Evolutionary conservation across 2,113 vertebrate genomes (phyloP).

Genomic region (Bufo gargarizans): DNA sequence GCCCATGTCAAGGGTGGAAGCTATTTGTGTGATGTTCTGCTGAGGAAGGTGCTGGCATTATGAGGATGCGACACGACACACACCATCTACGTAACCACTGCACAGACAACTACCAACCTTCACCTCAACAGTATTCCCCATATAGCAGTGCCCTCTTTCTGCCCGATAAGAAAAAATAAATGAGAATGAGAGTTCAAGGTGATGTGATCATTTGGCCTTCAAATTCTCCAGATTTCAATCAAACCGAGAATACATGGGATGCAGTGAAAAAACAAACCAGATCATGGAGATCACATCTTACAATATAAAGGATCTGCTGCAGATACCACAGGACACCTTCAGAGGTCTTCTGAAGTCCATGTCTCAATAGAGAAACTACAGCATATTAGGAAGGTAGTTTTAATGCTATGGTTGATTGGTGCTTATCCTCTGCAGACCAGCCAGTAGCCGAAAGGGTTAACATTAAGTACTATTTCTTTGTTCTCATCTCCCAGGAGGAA

Average conservation of each 20-base stretch:
- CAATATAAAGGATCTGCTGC: background rate
- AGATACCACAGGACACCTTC: background rate
- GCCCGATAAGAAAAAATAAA: too few species aligned
- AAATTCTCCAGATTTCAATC: background rate
- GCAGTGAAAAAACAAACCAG: too few species aligned
- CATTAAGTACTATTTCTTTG: constrained; percentile 23
- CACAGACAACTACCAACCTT: too few species aligned
- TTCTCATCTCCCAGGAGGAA: constrained; percentile 26
- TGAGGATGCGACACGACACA: too few species aligned
- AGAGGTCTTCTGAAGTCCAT: background rate
- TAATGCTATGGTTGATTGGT: background rate
- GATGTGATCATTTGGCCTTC: background rate
- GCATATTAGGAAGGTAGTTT: background rate
- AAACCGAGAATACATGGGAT: background rate
- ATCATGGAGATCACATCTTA: too few species aligned
- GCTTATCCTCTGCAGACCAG: background rate
- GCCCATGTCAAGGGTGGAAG: too few species aligned
- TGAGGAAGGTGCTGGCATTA: too few species aligned
- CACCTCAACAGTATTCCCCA: too few species aligned
- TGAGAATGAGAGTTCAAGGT: background rate
- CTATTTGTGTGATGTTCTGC: too few species aligned
- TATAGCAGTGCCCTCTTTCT: too few species aligned
- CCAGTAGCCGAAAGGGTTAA: constrained; percentile 2
- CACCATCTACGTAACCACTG: too few species aligned
- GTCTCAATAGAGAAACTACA: background rate